Evolutionary conservation across 2,888 invertebrate genomes (phyloP).

Genomic region (Xestia rhomboidea): DNA sequence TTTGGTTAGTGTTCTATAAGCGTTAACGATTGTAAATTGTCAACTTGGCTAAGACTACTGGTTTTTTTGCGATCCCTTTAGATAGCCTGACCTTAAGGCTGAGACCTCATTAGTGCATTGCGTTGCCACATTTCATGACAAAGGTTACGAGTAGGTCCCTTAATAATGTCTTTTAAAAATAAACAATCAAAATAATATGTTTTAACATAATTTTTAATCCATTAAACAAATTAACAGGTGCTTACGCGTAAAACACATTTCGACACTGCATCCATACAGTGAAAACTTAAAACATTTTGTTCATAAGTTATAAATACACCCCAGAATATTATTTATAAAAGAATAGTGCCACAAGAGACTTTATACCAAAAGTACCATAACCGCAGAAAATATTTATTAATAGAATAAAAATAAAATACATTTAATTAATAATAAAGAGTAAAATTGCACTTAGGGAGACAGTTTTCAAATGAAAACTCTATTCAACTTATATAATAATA

Average conservation of each 20-base stretch:
- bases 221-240: slow-evolving; percentile 88
- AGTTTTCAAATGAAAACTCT: slow-evolving; percentile 77
- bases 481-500: slow-evolving; percentile 80
- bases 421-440: slow-evolving; percentile 72
- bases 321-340: slow-evolving; percentile 74
- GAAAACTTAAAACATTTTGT: slow-evolving; percentile 71
- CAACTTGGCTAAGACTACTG: too few species aligned
- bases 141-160: not conserved
- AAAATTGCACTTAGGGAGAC: slow-evolving; percentile 87
- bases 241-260: slow-evolving; percentile 77
- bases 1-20: too few species aligned
- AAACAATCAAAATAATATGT: slow-evolving; percentile 60
- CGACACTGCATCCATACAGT: slow-evolving; percentile 77
- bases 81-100: too few species aligned
- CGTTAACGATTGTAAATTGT: too few species aligned
- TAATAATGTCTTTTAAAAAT: slow-evolving; percentile 1
- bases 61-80: too few species aligned
- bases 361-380: slow-evolving; percentile 79
- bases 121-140: too few species aligned
- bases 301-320: slow-evolving; percentile 71
- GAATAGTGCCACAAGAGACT: slow-evolving; percentile 58
- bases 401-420: slow-evolving; percentile 64
- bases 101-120: too few species aligned
- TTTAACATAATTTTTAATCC: slow-evolving; percentile 89
- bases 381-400: slow-evolving; percentile 71